A percentile compares a stretch with the other conserved stretches of the same genome.
Conservation (phyloP, 2,888 invertebrate genomes). For the Glaucopsyche alexis region DNA sequence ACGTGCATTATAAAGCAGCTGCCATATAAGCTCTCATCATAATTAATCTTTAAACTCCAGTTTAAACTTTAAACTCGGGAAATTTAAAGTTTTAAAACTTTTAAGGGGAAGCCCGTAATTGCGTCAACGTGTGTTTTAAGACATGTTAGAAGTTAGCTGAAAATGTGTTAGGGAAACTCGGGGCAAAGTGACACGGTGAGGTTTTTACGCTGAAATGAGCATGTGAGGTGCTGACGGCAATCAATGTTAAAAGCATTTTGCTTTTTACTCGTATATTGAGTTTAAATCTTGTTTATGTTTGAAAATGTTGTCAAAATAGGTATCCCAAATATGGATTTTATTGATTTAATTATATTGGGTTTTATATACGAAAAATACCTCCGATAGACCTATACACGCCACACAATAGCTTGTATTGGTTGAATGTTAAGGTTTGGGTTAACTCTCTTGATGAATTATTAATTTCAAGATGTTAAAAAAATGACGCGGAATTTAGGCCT, state of each 20-base stretch:
- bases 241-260: constrained; percentile 27
- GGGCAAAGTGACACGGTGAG: constrained; percentile 35
- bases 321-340: background rate
- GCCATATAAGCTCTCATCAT: constrained; percentile 11
- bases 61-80: constrained; percentile 29
- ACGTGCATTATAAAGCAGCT: constrained; percentile 2
- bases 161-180: constrained; percentile 55
- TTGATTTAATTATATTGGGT: no score
- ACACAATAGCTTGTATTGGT: no score
- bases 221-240: constrained; percentile 17
- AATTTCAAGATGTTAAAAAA: no score
- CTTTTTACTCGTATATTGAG: background rate
- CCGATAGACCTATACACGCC: no score
- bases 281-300: constrained; percentile 16
- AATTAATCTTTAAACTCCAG: constrained; percentile 22
- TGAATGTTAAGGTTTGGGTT: no score
- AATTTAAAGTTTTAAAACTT: constrained; percentile 29
- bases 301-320: background rate
- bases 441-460: no score
- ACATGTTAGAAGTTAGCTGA: constrained; percentile 41
- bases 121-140: constrained; percentile 57
- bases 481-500: no score
- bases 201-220: constrained; percentile 43
- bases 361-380: no score
- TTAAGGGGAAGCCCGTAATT: constrained; percentile 50